These are phyloP conservation scores for Hippasteria phrygiana DNA, from an alignment of 53 echinoderm and acorn worm species.

Conservation along the genomic window DNA sequence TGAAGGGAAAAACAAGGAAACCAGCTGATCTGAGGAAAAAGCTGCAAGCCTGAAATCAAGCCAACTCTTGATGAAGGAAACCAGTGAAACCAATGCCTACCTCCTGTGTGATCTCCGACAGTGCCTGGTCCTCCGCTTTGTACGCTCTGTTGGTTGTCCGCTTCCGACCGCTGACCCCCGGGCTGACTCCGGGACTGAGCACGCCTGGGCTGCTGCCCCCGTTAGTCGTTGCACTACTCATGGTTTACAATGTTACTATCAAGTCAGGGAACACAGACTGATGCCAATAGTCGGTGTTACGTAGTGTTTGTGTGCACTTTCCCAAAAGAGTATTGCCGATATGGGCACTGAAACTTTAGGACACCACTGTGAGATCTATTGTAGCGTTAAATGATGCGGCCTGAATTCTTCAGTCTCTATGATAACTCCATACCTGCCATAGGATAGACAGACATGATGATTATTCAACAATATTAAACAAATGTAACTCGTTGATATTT, in stretches of 20 bases:
- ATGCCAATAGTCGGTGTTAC: no score
- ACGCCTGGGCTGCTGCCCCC: conserved; percentile 49
- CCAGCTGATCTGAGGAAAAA: no score
- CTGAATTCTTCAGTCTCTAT: not conserved
- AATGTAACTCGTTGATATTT: no score
- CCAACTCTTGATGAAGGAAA: not conserved
- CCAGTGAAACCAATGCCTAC: conserved; percentile 58
- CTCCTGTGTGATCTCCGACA: conserved; percentile 83
- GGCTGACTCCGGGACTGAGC: conserved; percentile 58
- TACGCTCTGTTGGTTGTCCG: conserved; percentile 74
- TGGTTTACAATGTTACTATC: not conserved
- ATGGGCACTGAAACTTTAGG: not conserved
- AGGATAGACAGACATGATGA: not conserved
- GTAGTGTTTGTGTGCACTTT: no score
- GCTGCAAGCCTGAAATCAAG: no score
- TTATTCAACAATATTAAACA: not conserved
- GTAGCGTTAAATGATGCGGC: not conserved
- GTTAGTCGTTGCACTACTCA: conserved; percentile 53
- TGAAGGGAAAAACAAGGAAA: no score
- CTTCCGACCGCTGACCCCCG: conserved; percentile 64
- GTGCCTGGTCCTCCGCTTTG: conserved; percentile 84
- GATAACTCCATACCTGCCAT: conserved; percentile 28
- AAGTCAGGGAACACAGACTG: no score
- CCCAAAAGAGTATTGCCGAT: not conserved
- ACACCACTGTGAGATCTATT: not conserved